These are phyloP conservation scores for Masnerella sp. DNA, from an alignment of 2,888 invertebrate genomes.

Conservation along the genomic window DNA sequence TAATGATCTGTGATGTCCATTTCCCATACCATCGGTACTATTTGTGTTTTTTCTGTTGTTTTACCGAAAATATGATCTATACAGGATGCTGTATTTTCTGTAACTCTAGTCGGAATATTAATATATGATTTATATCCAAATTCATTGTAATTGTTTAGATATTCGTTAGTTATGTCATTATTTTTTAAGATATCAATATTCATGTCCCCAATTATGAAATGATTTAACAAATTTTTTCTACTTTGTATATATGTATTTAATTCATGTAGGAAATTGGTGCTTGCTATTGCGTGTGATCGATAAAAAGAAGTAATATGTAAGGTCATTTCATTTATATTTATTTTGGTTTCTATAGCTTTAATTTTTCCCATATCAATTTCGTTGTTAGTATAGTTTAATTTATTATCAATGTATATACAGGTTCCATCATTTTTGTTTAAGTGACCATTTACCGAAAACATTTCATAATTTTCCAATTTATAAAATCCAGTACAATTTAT, in stretches of 20 bases:
- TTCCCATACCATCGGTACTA: neutral
- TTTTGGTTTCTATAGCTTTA: neutral
- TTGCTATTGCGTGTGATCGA: neutral
- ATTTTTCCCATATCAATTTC: neutral
- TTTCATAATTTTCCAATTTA: neutral
- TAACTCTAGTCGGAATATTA: slow-evolving; percentile 18
- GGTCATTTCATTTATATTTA: neutral
- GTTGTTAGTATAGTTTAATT: neutral
- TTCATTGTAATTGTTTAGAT: slow-evolving; percentile 1
- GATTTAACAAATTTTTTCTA: neutral
- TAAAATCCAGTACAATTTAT: neutral
- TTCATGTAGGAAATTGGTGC: neutral
- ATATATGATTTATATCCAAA: slow-evolving; percentile 6
- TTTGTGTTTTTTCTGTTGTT: neutral
- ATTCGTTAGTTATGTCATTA: neutral
- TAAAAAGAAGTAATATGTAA: neutral
- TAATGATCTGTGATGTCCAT: neutral
- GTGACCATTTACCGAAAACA: neutral
- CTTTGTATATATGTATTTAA: neutral
- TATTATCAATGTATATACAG: slow-evolving; percentile 13
- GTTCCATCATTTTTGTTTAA: slow-evolving; percentile 14
- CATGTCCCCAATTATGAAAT: slow-evolving; percentile 5
- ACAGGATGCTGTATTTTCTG: neutral
- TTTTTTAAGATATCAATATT: slow-evolving; percentile 13
- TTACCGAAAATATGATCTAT: slow-evolving; percentile 12